Base-by-base conservation (phyloP, 2,113 vertebrate species). In the Psettodes erumei region DNA sequence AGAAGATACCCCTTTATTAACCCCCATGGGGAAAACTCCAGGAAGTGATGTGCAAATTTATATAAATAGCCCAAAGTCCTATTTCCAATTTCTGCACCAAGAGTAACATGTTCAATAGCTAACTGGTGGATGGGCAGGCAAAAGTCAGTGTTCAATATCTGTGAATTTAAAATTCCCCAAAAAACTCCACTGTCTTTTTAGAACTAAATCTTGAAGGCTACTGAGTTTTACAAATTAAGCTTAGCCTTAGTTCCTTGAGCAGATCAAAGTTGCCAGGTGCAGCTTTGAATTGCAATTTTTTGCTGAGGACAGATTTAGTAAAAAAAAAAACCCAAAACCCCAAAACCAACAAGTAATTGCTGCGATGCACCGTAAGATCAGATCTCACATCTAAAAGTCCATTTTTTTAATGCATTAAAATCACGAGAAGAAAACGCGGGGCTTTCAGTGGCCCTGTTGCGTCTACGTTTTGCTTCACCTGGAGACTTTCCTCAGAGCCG, bases 391-490 rank as follows among this genome's bases (percentile, higher is more conserved):
- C 19, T 30, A 30, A 42, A 28, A 61, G 12, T 58, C 18, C 2
- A 45, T 30, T 11, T 40, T 12, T 28, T 56, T 23, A 42, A 37
- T 12, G 4, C 21, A 5, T 3, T 12, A 40, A 10, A 8, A 56
- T 25, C 1, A 25, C 16, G 11, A 10, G 27, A 56, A 9, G 21
- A n/a, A 76, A 61, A 45, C 40, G 30, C n/a, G 19, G 4, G 1
- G 3, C 1, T 9, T 30, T 55, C 19, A 69, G 5, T 8, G n/a
- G 27, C 8, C 32, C 1, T 40, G 8, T 27, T 35, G 15, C 23
- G 30, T 40, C 25, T 19, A 18, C 58, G 53, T 69, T n/a, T 62
- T 73, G 51, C 56, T 30, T 59, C 21, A 70, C 77, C 55, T 63
- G 55, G 8, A 50, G 38, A 40, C 70, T 40, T n/a, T 70, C 27